A percentile compares a stretch with the other conserved stretches of the same genome.
Evolutionary conservation across 2,888 invertebrate genomes (phyloP).

Genomic region (Eremobia ochroleuca): DNA sequence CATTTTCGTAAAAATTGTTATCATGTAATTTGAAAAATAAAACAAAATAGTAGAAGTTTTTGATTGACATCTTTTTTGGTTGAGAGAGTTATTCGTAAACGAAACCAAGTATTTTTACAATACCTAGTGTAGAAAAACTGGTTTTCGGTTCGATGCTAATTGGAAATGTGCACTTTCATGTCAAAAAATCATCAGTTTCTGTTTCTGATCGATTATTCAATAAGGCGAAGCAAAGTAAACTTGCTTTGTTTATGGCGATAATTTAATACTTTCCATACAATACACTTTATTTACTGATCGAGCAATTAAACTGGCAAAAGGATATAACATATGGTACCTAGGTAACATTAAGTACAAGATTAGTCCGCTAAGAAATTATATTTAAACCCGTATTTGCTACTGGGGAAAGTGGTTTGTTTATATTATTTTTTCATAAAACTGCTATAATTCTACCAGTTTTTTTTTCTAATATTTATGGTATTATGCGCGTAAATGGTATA

Average conservation of each 20-base stretch:
- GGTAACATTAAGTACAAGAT: neutral
- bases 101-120: neutral
- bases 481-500: neutral
- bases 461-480: constrained; percentile 26
- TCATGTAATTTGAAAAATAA: constrained; percentile 8
- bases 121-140: neutral
- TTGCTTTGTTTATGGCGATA: neutral
- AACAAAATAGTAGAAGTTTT: neutral
- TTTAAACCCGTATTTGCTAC: neutral
- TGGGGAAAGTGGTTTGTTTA: neutral
- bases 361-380: neutral
- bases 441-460: neutral
- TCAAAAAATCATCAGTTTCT: neutral
- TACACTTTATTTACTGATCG: neutral
- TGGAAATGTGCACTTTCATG: neutral
- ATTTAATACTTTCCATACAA: neutral
- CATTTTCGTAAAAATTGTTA: constrained; percentile 43
- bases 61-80: constrained; percentile 1
- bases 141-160: neutral
- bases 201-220: neutral
- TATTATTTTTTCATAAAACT: neutral
- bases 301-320: neutral
- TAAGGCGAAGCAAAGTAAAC: neutral
- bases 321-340: neutral
- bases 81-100: neutral